A percentile compares a stretch with the other conserved stretches of the same genome.
phyloP scores from a whole-genome alignment of 2,113 vertebrate species.

The Anhinga anhinga region DNA sequence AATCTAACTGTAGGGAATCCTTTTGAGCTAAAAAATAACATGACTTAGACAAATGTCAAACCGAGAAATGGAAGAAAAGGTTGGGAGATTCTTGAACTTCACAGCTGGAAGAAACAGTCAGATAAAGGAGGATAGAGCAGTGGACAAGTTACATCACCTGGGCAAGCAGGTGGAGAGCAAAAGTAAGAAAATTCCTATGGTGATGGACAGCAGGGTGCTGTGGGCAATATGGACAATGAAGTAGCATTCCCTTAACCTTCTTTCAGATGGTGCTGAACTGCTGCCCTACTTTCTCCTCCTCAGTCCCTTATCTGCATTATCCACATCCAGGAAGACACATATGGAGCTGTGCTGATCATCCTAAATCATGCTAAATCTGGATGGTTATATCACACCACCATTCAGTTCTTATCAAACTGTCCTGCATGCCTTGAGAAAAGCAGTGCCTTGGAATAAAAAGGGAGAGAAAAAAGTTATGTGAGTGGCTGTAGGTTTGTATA shows the following conservation, averaged over 20 bases:
- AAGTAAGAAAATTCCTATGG: not conserved
- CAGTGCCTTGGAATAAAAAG: not conserved
- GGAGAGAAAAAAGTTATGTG: not conserved
- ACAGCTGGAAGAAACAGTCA: not conserved
- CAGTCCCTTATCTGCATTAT: not conserved
- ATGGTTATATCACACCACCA: not conserved
- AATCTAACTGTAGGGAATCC: not conserved
- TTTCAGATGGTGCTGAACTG: not conserved
- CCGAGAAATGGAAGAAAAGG: not conserved
- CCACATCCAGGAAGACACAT: not conserved
- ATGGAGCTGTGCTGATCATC: not conserved
- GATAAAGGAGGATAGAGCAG: not conserved
- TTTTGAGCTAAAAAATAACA: not conserved
- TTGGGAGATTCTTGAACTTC: not conserved
- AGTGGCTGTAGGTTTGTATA: not conserved
- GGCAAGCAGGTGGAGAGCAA: not conserved
- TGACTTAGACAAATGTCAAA: not conserved
- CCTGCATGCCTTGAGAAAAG: not conserved
- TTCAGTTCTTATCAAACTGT: not conserved
- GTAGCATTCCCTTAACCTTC: not conserved
- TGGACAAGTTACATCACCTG: not conserved
- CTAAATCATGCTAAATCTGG: not conserved
- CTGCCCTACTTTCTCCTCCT: not conserved
- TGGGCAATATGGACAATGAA: not conserved
- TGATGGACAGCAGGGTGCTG: not conserved